Base-by-base conservation (phyloP, 2,888 invertebrate genomes). In the Pachycephus smyrnensis region DNA sequence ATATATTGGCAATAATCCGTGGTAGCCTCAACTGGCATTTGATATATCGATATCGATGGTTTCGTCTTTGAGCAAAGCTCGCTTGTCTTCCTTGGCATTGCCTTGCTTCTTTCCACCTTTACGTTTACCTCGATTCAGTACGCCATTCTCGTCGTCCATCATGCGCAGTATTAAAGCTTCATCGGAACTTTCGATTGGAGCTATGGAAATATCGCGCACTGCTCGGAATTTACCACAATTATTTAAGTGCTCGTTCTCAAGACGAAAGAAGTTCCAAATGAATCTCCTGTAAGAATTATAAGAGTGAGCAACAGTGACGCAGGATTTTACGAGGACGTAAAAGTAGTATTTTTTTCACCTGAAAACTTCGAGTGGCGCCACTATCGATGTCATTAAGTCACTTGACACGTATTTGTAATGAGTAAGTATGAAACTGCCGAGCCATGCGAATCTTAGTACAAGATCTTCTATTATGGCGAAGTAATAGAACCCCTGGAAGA, bases 191-290 rank as follows among this genome's bases (percentile, higher is more conserved):
- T 98, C 97, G 75, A 98, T 94, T 1, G 98, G 98, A 73, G 98
- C 98, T 75, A 98, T 97, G 0, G 97, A 98, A 82, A 99, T 99
- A 92, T 99, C 99, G 9, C 99, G 93, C 0, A 99, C 99, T 12
- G 99, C 99, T 88, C 99, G 94, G 94, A 99, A 99, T 93, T 97
- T 97, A 91, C 99, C 99, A 93, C 99, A 99, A 93, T 99, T 99
- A 93, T 99, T 99, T 69, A 99, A 93, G 92, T 99, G 99, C 91
- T 99, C 99, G 93, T 99, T 99, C 93, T 99, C 99, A 88, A 99
- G 92, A 0, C 99, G 99, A 93, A 99, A 99, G 92, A 98, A 99
- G 92, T 99, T 99, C 99, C 99, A 99, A 74, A 99, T 95, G 92
- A 99, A 99, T 77, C 99, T 95, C 89, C 97, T 96, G 90, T 23